Base-by-base conservation (phyloP, 2,797 vertebrate species). In the Acrocephalus scirpaceus region DNA sequence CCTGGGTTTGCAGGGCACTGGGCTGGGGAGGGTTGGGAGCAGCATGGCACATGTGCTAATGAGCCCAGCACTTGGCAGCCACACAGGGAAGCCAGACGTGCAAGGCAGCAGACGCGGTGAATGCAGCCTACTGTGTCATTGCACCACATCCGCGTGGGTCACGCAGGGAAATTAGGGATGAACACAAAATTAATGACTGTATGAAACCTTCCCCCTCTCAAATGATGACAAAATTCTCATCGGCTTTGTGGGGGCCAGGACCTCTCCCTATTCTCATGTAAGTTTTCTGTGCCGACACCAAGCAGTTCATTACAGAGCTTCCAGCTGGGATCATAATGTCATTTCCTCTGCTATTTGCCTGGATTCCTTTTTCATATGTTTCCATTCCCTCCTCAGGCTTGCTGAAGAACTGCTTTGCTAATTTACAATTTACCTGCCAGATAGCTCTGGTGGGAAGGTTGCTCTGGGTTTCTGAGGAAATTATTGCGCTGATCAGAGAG, bases 331-430 rank as follows among this genome's bases (percentile, higher is more conserved):
- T 95, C 77, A 70, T 73, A 78, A 86, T 88, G 80, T 94, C 93
- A 96, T 93, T 96, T 97, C 94, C 88, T 92, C 84, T 94, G 92
- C 80, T 95, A 23, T 93, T 92, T 73, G 69, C 85, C 75, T 20
- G 21, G 69, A 86, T 93, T 96, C 85, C 75, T 89, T 76, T 94
- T 67, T 77, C 58, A 8, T n/a, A 38, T 36, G 75, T 90, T 95
- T 81, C 84, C 71, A 27, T 70, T 78, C 64, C 58, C 14, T 79
- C 75, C 60, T 86, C 65, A 38, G 66, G 32, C 62, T 61, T 36
- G 38, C 73, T 44, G 53, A 44, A 88, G 75, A 87, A 13, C 8
- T 25, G 36, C 80, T 73, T 50, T 57, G 54, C 79, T 86, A 70
- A 57, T 54, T 42, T 38, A 10, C 47, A 36, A 3, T 67, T 79